Base-by-base conservation (phyloP, 2,888 invertebrate genomes). In the Entomobrya proxima region DNA sequence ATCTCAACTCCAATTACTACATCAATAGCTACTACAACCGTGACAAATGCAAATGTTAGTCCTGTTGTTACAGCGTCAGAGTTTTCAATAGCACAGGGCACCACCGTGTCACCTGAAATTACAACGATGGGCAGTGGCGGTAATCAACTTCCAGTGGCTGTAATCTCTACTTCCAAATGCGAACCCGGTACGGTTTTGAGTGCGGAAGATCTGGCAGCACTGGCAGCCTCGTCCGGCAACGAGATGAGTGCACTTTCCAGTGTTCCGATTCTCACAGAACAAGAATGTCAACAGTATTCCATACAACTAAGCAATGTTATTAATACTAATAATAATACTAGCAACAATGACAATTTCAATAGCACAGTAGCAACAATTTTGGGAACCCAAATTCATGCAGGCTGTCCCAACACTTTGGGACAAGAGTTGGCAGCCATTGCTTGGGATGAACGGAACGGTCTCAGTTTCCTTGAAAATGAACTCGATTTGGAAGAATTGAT, bases 401-500 rank as follows among this genome's bases (percentile, higher is more conserved):
- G 58, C 7, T 74, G 61, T 50, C 50, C 47, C 3, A 72, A 30
- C 47, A 64, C 64, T 9, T 30, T 88, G 11, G 69, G 64, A 18
- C 86, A 86, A n/a, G 88, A 88, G 55, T 37, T 88, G 15, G 55
- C 80, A 6, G 35, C 84, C 4, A 82, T 88, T 32, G 72, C 72
- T 0, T 88, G 88, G 88, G 88, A 88, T 83, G 88, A 88, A 55
- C 52, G 88, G 37, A 76, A 58, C 58, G 78, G 76, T 47, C 58
- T 84, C 18, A 77, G 77, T 30, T 88, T 88, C 32, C 55, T 88
- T 69, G 89, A 89, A 55, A 87, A 86, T 64, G 89, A 88, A 52
- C 88, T 90, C 21, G 89, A 90, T 76, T 81, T 90, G 27, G 89
- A 90, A 64, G 89, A 89, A 35, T 80, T 90, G 44, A 89, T 90